Percentiles rank a stretch among this genome's conserved stretches.
These are phyloP conservation scores for Scrobipalpa costella DNA, from an alignment of 2,888 invertebrate species.

Conservation along the genomic window DNA sequence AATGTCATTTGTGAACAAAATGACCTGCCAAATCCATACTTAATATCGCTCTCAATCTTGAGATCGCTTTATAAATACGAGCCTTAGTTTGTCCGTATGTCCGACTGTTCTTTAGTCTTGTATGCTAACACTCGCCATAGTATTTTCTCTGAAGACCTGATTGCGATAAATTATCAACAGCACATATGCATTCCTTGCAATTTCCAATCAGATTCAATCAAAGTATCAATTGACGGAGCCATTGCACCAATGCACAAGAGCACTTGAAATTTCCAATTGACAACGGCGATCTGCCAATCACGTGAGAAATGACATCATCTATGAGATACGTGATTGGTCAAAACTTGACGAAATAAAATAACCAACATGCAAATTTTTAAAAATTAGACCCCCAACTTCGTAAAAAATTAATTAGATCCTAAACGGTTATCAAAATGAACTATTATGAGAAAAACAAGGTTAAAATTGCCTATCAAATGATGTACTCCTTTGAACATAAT, in stretches of 20 bases:
- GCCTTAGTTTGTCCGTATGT: no score
- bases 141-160: neutral
- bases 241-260: slow-evolving; percentile 14
- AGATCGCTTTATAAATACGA: no score
- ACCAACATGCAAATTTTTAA: neutral
- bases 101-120: neutral
- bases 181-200: slow-evolving; percentile 14
- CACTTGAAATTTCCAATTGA: slow-evolving; percentile 5
- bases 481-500: no score
- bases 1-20: no score
- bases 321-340: neutral
- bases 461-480: no score
- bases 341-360: neutral
- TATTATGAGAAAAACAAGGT: no score
- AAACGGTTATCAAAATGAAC: no score
- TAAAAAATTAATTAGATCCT: no score
- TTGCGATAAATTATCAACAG: slow-evolving; percentile 3
- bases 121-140: neutral
- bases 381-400: neutral
- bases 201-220: slow-evolving; percentile 19
- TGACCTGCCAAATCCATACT: no score
- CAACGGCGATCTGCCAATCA: slow-evolving; percentile 13
- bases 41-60: no score
- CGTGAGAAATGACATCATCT: neutral
- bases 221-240: slow-evolving; percentile 9